These are phyloP conservation scores for Xestia sexstrigata DNA, from an alignment of 2,888 invertebrate species.

Conservation along the genomic window DNA sequence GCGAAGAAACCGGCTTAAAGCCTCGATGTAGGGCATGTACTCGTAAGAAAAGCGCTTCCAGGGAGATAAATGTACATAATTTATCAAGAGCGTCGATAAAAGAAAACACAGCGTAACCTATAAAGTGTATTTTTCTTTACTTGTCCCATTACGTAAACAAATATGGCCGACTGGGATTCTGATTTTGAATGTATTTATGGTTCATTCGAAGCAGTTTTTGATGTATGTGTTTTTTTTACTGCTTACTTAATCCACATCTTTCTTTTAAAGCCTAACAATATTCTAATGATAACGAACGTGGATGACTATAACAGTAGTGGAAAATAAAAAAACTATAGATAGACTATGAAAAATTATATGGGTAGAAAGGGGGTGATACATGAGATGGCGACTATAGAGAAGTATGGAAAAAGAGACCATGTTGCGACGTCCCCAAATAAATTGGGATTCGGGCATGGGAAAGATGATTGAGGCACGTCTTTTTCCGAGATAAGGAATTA, in stretches of 20 bases:
- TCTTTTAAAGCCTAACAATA: not conserved
- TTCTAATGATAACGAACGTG: too few relatives aligned
- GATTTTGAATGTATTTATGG: not conserved
- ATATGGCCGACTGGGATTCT: constrained; percentile 15
- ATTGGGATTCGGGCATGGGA: too few relatives aligned
- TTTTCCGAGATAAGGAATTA: too few relatives aligned
- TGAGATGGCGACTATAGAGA: too few relatives aligned
- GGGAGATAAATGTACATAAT: constrained; percentile 51
- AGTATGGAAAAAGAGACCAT: too few relatives aligned
- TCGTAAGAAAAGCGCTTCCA: constrained; percentile 34
- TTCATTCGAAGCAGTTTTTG: not conserved
- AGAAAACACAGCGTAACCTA: constrained; percentile 26
- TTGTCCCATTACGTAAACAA: constrained; percentile 32
- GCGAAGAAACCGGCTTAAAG: constrained; percentile 8
- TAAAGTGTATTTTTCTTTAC: constrained; percentile 30
- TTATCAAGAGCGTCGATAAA: constrained; percentile 54
- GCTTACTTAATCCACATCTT: not conserved
- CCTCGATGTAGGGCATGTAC: constrained; percentile 39
- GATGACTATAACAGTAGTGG: too few relatives aligned
- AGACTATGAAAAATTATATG: not conserved
- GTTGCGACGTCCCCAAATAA: too few relatives aligned
- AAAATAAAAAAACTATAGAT: not conserved
- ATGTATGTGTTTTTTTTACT: not conserved
- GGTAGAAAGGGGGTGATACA: too few relatives aligned
- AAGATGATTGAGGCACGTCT: too few relatives aligned